A percentile compares a stretch with the other conserved stretches of the same genome.
phyloP scores from a whole-genome alignment of 1,140 invertebrate genomes.

The Pseudomyrmex flavicornis region DNA sequence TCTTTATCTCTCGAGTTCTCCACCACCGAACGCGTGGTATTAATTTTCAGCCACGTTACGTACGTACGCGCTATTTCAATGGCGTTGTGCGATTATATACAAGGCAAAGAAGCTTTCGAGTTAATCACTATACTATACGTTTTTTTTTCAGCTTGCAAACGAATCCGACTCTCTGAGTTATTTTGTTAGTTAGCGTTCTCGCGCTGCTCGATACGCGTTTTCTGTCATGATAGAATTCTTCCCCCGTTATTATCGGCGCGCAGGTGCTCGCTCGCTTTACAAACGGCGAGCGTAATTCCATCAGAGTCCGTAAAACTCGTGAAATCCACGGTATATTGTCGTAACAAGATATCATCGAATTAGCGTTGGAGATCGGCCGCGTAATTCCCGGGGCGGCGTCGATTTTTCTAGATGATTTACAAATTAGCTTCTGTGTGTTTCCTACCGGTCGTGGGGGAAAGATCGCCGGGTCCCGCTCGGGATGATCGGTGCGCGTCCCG shows the following conservation, averaged over 20 bases:
- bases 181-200: conserved; percentile 10
- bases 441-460: conserved; percentile 41
- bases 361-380: conserved; percentile 8
- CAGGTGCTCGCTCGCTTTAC: conserved; percentile 18
- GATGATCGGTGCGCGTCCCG: conserved; percentile 55
- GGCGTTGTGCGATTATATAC: conserved; percentile 62
- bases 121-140: neutral
- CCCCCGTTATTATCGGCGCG: neutral
- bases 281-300: neutral
- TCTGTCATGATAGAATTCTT: conserved; percentile 1
- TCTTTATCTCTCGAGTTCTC: conserved; percentile 49
- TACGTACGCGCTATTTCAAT: conserved; percentile 70
- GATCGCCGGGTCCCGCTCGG: conserved; percentile 41
- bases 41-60: conserved; percentile 65
- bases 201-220: neutral
- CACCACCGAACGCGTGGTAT: conserved; percentile 35
- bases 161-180: neutral
- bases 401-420: conserved; percentile 69
- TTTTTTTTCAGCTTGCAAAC: conserved; percentile 5
- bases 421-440: conserved; percentile 73
- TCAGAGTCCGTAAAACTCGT: neutral
- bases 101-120: neutral
- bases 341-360: conserved; percentile 31
- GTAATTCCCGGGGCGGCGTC: conserved; percentile 54
- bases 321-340: neutral